Evolutionary conservation across 2,888 invertebrate genomes (phyloP), one percentile per base, ranked within the genome.

Genomic region (Periphyllus acericola): DNA sequence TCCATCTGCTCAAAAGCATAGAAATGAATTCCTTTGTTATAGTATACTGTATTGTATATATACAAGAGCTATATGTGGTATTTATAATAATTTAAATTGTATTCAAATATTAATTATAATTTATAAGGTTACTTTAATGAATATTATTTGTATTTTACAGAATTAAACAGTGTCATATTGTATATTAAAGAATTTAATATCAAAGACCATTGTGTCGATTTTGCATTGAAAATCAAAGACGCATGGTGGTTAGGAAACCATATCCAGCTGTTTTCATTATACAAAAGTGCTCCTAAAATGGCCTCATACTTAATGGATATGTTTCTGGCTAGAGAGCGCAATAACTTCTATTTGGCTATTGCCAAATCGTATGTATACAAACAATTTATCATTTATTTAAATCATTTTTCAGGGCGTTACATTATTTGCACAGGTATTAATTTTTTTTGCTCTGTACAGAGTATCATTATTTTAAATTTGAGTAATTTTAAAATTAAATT

Each of bases 1-100:
- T 32, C 76, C 83, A 14, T 21, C 75, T 29, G 86, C 78, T 29
- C 93, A 93, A 89, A 93, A 93, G 81, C 96, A 98, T 93, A 93
- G 94, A 89, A 94, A 96, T 90, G 99, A 99, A 92, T 99, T 99
- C 92, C 96, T 96, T 83, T 98, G 98, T 83, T 99, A 99, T 92
- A 93, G 99, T 90, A 97, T 99, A 91, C 93, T 99, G 79, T 99
- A 99, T 92, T 99, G 97, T 91, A 96, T 99, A 90, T 99, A 97
- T 91, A 99, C 99, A n/a, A 97, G 97, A 92, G 99, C 98, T 93
- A 96, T 97, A 90, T 94, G 97, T 93, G 99, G 89, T 89, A 85
- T 89, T 34, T 66, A 29, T 36, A 36, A 40, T 75, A 8, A 4
- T 68, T 3, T 52, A 19, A 11, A 85, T 29, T 76, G 9, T 71